phyloP scores from a whole-genome alignment of 1,140 invertebrate species.

The Neodiprion fabricii region DNA sequence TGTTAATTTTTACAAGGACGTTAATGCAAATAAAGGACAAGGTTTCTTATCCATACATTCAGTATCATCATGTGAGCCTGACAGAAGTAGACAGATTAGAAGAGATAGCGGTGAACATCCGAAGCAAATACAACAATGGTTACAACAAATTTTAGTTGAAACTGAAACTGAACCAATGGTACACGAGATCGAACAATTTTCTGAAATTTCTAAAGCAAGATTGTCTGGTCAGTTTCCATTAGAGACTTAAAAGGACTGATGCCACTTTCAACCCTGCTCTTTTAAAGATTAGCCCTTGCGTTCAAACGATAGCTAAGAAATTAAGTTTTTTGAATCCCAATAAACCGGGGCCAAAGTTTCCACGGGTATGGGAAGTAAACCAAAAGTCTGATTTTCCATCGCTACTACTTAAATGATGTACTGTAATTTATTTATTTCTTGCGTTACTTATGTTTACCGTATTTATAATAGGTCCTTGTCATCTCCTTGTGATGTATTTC shows the following conservation, averaged over 20 bases:
- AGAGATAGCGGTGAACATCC: slow-evolving; percentile 49
- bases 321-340: neutral
- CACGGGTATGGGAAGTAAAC: slow-evolving; percentile 38
- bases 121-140: slow-evolving; percentile 65
- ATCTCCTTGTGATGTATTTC: neutral
- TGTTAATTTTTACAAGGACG: neutral
- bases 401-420: slow-evolving; percentile 10
- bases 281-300: neutral
- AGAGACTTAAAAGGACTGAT: slow-evolving; percentile 63
- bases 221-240: slow-evolving; percentile 61
- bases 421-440: slow-evolving; percentile 7
- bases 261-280: slow-evolving; percentile 14
- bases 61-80: slow-evolving; percentile 45
- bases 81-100: slow-evolving; percentile 43
- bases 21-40: slow-evolving; percentile 39
- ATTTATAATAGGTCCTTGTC: slow-evolving; percentile 2
- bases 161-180: slow-evolving; percentile 64
- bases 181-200: slow-evolving; percentile 57
- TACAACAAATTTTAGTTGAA: slow-evolving; percentile 63
- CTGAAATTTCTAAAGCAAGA: slow-evolving; percentile 60
- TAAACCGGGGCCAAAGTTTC: slow-evolving; percentile 42
- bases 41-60: slow-evolving; percentile 47
- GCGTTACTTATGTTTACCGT: neutral
- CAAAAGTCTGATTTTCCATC: slow-evolving; percentile 51
- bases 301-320: neutral